Percentiles rank a stretch among this genome's conserved stretches.
phyloP scores from a whole-genome alignment of 2,113 vertebrate genomes.

The Bagarius yarrelli region DNA sequence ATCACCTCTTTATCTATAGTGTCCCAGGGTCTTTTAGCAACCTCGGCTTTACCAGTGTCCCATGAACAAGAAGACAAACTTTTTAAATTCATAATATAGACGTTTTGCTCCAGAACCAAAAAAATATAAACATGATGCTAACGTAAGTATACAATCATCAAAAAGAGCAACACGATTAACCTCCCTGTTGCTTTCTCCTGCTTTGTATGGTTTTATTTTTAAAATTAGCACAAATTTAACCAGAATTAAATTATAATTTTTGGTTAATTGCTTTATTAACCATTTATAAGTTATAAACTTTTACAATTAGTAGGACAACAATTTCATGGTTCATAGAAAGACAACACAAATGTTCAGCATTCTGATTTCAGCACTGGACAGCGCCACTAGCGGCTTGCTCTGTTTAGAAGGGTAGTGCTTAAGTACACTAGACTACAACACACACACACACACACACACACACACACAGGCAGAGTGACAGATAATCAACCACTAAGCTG shows the following conservation, averaged over 20 bases:
- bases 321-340: too few relatives aligned
- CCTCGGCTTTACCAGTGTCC: neutral
- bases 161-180: neutral
- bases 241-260: too few relatives aligned
- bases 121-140: neutral
- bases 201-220: too few relatives aligned
- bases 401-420: neutral
- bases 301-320: too few relatives aligned
- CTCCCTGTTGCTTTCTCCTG: too few relatives aligned
- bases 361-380: slow-evolving; percentile 42
- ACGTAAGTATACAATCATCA: too few relatives aligned
- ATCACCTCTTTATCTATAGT: too few relatives aligned
- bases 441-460: slow-evolving; percentile 4
- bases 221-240: too few relatives aligned
- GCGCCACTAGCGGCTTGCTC: slow-evolving; percentile 11
- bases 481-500: neutral
- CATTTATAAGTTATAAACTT: too few relatives aligned
- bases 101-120: neutral
- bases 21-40: too few relatives aligned
- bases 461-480: slow-evolving; percentile 1
- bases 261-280: too few relatives aligned
- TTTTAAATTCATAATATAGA: neutral
- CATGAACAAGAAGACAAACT: neutral
- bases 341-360: neutral
- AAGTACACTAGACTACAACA: neutral